These are phyloP conservation scores for Meriones unguiculatus DNA, from an alignment of 2,113 vertebrate genomes.

Conservation along the genomic window DNA sequence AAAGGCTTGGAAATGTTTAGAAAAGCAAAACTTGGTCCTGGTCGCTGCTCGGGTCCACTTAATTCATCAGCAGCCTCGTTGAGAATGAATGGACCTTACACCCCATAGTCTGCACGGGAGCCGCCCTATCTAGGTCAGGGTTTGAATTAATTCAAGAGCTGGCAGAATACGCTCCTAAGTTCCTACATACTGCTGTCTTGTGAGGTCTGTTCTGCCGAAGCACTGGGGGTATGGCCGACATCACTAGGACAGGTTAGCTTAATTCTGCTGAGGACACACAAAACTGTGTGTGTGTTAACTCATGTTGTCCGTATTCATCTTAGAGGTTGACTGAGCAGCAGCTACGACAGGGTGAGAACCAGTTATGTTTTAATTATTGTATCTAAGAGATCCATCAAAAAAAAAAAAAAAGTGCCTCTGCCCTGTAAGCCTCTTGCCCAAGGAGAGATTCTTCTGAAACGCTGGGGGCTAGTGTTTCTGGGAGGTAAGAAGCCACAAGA, in stretches of 20 bases:
- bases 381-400: background rate
- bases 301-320: background rate
- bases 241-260: background rate
- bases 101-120: background rate
- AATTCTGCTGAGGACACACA: background rate
- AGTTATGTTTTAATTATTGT: background rate
- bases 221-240: background rate
- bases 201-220: background rate
- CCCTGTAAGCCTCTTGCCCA: background rate
- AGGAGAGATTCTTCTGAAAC: background rate
- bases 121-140: background rate
- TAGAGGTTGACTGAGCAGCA: background rate
- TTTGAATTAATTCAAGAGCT: background rate
- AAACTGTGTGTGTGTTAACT: background rate
- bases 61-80: background rate
- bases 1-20: background rate
- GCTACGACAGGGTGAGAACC: background rate
- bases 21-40: background rate
- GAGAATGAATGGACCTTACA: background rate
- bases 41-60: background rate
- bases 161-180: background rate
- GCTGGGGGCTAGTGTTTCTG: background rate
- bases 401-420: background rate
- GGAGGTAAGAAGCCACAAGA: background rate
- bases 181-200: background rate